These are phyloP conservation scores for Hetaerina americana DNA, from an alignment of 1,140 invertebrate genomes.

Conservation along the genomic window DNA sequence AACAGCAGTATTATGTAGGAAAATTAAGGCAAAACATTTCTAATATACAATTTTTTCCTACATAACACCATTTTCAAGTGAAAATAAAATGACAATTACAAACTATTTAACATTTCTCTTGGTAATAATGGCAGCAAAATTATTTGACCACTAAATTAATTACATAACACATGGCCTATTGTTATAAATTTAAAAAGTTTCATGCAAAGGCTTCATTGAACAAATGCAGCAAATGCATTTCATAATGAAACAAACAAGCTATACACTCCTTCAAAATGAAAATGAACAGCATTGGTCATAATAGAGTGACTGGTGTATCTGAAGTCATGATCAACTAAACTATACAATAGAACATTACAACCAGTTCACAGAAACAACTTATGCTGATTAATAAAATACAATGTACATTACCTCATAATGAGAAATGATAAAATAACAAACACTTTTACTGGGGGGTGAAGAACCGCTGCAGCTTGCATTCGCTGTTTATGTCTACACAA, in stretches of 20 bases:
- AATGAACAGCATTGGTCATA: not conserved
- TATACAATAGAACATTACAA: not conserved
- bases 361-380: not conserved
- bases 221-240: not conserved
- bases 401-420: not conserved
- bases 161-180: not conserved
- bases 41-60: not conserved
- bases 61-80: not conserved
- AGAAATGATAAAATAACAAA: not conserved
- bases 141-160: not conserved
- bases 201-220: not conserved
- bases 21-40: not conserved
- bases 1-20: not conserved
- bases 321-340: not conserved
- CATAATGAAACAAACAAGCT: not conserved
- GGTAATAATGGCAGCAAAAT: not conserved
- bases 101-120: not conserved
- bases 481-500: not conserved
- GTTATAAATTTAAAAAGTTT: not conserved
- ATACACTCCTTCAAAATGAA: not conserved
- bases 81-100: not conserved
- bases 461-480: not conserved
- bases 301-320: not conserved
- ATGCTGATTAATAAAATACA: not conserved
- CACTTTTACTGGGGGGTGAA: not conserved